These are phyloP conservation scores for Prionace glauca DNA, from an alignment of 2,797 vertebrate genomes.

Conservation along the genomic window DNA sequence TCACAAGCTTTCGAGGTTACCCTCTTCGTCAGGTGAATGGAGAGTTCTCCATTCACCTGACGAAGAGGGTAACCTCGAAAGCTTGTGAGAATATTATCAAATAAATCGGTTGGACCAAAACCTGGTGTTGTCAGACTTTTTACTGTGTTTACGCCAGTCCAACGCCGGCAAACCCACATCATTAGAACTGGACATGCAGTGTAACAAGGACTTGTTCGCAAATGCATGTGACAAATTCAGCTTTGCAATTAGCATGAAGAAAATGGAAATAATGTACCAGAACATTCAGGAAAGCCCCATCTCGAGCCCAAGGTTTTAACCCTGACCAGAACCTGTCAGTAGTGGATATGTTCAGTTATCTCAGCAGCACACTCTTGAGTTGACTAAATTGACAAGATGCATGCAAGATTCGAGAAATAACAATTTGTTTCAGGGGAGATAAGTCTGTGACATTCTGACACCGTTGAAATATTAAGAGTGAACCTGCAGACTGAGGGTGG, in stretches of 20 bases:
- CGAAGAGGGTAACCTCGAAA: no score
- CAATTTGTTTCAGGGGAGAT: not conserved
- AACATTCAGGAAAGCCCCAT: not conserved
- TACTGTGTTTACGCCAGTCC: no score
- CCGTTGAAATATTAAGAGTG: not conserved
- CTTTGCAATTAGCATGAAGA: no score
- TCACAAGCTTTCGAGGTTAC: no score
- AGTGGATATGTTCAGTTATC: not conserved
- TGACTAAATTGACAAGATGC: not conserved
- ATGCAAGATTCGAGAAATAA: not conserved
- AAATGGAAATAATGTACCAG: not conserved
- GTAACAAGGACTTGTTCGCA: not conserved
- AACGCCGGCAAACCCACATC: no score
- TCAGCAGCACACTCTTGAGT: not conserved
- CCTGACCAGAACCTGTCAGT: not conserved
- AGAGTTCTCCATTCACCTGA: no score
- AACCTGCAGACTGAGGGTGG: not conserved
- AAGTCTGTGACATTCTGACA: not conserved
- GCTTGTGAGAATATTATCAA: no score
- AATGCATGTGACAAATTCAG: not conserved
- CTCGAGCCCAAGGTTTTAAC: not conserved
- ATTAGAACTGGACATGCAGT: no score
- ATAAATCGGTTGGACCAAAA: no score
- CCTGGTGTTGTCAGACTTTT: no score
- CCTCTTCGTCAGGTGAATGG: no score